phyloP scores from a whole-genome alignment of 2,888 invertebrate species.

The Myopa testacea region DNA sequence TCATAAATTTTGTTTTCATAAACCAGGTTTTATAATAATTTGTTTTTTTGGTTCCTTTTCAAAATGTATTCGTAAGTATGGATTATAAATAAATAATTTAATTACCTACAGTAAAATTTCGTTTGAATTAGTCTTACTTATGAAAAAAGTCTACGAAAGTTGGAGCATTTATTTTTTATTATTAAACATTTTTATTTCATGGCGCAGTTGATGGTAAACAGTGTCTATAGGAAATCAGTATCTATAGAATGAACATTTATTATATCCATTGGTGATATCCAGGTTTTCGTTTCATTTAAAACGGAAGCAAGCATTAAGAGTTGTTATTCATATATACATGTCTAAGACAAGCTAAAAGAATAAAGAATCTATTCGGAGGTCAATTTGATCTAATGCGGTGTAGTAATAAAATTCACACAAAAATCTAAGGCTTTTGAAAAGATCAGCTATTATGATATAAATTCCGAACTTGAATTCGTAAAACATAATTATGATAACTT shows the following conservation, averaged over 20 bases:
- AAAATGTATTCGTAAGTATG: not conserved
- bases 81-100: conserved; percentile 23
- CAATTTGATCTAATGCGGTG: not conserved
- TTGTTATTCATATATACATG: too few species aligned
- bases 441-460: not conserved
- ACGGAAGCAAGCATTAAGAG: too few species aligned
- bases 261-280: conserved; percentile 26
- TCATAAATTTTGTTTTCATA: conserved; percentile 4
- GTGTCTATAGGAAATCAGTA: not conserved
- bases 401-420: not conserved
- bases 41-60: conserved; percentile 5
- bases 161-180: not conserved
- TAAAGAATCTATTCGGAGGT: not conserved
- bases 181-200: conserved; percentile 12
- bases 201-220: conserved; percentile 18
- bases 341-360: too few species aligned
- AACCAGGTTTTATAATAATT: conserved; percentile 18
- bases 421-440: not conserved
- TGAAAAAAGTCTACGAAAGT: not conserved
- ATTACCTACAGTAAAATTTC: conserved; percentile 16
- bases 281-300: not conserved
- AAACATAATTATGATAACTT: conserved; percentile 26
- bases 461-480: not conserved
- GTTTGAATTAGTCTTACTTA: conserved; percentile 6
- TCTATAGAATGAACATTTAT: not conserved